Percentiles rank a stretch among this genome's conserved stretches.
These are phyloP conservation scores for Ciconia stormi DNA, from an alignment of 2,113 vertebrate species.

Conservation along the genomic window DNA sequence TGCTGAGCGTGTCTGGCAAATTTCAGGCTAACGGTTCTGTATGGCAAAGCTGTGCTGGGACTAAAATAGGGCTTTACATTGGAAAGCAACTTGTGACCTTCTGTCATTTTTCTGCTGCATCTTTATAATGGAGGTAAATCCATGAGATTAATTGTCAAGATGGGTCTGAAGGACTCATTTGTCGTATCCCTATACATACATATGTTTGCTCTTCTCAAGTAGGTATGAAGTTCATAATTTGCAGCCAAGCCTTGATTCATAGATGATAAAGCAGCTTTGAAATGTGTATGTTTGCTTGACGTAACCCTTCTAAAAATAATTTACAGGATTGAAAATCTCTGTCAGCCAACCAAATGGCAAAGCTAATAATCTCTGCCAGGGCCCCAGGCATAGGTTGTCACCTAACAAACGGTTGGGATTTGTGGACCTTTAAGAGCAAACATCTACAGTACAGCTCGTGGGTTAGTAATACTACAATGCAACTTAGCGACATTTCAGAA, in stretches of 20 bases:
- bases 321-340: background rate
- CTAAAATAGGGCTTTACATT: background rate
- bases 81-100: background rate
- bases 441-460: background rate
- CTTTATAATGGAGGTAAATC: background rate
- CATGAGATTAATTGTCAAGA: background rate
- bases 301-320: conserved; percentile 23
- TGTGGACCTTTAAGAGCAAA: background rate
- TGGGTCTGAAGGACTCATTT: background rate
- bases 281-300: background rate
- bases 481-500: background rate
- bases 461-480: background rate
- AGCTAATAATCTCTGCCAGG: background rate
- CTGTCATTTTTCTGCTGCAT: background rate
- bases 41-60: background rate
- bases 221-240: background rate
- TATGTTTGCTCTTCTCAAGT: background rate
- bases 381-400: background rate
- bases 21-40: background rate
- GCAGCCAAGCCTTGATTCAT: background rate
- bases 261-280: background rate
- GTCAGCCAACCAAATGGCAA: background rate
- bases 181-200: background rate
- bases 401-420: background rate
- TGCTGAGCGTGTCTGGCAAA: background rate